Evolutionary conservation across 2,113 vertebrate genomes (phyloP).

Genomic region (Chionodraco myersi): DNA sequence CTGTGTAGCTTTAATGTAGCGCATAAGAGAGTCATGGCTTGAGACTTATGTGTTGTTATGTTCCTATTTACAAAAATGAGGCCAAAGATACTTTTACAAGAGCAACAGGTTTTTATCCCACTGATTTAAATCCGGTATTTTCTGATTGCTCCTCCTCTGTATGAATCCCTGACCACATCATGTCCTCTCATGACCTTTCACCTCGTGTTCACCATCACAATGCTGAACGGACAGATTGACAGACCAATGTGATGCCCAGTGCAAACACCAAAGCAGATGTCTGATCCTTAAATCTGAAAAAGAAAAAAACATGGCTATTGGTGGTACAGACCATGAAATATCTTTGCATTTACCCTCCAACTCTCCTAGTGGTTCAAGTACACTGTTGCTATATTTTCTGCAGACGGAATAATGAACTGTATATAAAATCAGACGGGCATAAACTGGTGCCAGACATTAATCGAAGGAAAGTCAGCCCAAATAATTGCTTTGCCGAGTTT

Average conservation of each 20-base stretch:
- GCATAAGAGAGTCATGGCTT: neutral
- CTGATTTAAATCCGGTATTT: neutral
- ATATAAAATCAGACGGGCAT: slow-evolving; percentile 16
- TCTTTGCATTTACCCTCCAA: neutral
- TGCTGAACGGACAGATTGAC: slow-evolving; percentile 8
- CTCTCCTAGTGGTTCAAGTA: slow-evolving; percentile 26
- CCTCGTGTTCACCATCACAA: slow-evolving; percentile 6
- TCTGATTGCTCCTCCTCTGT: neutral
- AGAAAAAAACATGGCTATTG: neutral
- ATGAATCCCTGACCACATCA: neutral
- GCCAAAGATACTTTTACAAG: neutral
- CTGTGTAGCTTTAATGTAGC: neutral
- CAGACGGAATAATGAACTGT: neutral
- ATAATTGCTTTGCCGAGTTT: slow-evolving; percentile 23
- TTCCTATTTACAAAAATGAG: neutral
- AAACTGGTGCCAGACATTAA: neutral
- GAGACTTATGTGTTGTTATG: slow-evolving; percentile 13
- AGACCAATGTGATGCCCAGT: slow-evolving; percentile 7
- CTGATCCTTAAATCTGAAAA: slow-evolving; percentile 25
- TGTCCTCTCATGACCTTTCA: slow-evolving; percentile 17
- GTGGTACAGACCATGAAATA: slow-evolving; percentile 7
- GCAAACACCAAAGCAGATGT: slow-evolving; percentile 1
- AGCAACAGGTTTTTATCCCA: neutral
- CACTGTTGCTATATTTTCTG: slow-evolving; percentile 26
- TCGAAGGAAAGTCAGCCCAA: neutral